Conservation (phyloP, 2,797 vertebrate genomes). For the Esox lucius region DNA sequence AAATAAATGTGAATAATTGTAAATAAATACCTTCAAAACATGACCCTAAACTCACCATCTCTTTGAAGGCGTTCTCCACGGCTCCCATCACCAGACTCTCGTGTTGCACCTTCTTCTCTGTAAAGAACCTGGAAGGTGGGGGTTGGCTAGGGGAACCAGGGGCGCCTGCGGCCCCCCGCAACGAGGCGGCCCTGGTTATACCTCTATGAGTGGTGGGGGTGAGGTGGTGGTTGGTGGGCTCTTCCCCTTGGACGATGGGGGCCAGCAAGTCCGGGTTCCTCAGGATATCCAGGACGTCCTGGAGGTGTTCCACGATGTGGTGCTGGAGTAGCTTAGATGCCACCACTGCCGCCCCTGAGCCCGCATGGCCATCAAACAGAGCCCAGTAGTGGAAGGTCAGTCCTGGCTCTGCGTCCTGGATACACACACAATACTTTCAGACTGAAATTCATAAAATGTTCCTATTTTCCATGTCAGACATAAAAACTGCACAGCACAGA, state of each 20-base stretch:
- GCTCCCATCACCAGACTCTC: conserved; percentile 94
- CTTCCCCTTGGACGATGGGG: conserved; percentile 90
- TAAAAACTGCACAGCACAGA: too few species aligned
- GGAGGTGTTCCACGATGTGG: conserved; percentile 89
- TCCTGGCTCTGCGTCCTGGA: conserved; percentile 79
- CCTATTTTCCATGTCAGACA: too few species aligned
- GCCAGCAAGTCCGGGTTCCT: conserved; percentile 78
- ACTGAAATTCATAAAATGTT: too few species aligned
- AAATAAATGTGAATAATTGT: neutral
- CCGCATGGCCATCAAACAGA: conserved; percentile 94
- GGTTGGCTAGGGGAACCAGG: conserved; percentile 37
- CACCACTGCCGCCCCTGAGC: conserved; percentile 88
- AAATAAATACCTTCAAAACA: conserved; percentile 40
- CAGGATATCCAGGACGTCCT: conserved; percentile 89
- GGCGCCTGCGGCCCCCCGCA: conserved; percentile 11
- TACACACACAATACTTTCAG: neutral
- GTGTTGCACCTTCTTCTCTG: conserved; percentile 92
- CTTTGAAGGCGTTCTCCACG: conserved; percentile 86
- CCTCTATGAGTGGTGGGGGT: conserved; percentile 28
- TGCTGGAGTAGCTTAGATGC: conserved; percentile 90
- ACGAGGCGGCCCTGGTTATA: conserved; percentile 8
- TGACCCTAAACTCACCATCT: conserved; percentile 10
- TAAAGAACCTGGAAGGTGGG: conserved; percentile 89
- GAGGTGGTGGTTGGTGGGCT: conserved; percentile 73
- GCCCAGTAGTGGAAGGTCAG: conserved; percentile 93